These are phyloP conservation scores for Coreoperca whiteheadi DNA, from an alignment of 2,113 vertebrate species.

Conservation along the genomic window DNA sequence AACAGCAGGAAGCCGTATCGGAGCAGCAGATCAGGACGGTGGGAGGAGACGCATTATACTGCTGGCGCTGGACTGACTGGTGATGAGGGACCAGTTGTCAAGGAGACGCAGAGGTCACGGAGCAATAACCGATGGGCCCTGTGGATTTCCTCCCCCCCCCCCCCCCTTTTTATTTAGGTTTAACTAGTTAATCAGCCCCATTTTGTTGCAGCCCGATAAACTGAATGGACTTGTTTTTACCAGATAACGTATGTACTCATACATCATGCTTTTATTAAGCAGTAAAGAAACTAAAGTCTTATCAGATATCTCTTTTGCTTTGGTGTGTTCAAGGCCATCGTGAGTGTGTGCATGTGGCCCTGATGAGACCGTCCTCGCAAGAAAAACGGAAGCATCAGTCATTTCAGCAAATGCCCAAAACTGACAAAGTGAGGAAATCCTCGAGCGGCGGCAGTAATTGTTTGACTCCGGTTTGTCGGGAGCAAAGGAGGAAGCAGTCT, in stretches of 20 bases:
- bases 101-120: conserved; percentile 41
- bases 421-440: neutral
- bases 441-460: neutral
- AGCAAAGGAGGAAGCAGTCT: neutral
- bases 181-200: neutral
- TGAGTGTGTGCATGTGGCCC: neutral
- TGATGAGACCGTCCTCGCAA: neutral
- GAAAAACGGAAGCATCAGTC: rapidly evolving
- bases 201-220: conserved; percentile 23
- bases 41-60: neutral
- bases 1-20: conserved; percentile 74
- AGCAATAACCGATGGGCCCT: conserved; percentile 14
- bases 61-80: conserved; percentile 2
- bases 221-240: conserved; percentile 20
- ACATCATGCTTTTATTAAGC: conserved; percentile 42
- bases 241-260: conserved; percentile 13
- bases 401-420: neutral
- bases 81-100: conserved; percentile 37
- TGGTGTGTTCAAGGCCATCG: conserved; percentile 19
- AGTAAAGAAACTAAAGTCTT: neutral
- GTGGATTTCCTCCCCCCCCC: no score
- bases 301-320: conserved; percentile 3
- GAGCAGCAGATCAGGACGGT: conserved; percentile 60
- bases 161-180: neutral
- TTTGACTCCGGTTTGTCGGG: neutral